These are phyloP conservation scores for Drosophila elegans DNA, from an alignment of 1,140 invertebrate genomes.

Conservation along the genomic window DNA sequence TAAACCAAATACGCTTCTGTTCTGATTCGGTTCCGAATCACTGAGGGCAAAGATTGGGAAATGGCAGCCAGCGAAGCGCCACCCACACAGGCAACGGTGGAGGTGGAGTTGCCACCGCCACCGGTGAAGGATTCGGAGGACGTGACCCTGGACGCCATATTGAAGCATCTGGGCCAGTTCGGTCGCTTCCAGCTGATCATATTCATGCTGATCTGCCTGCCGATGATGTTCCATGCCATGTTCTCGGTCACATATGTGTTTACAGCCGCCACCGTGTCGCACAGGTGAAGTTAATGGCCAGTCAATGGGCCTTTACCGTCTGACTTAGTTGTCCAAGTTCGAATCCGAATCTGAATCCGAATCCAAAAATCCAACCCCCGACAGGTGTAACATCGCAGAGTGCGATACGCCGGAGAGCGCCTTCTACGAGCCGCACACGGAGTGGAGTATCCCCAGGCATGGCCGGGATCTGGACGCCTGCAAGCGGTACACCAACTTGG, in stretches of 20 bases:
- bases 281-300: constrained; percentile 85
- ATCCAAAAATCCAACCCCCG: constrained; percentile 9
- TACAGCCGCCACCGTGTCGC: constrained; percentile 86
- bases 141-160: constrained; percentile 77
- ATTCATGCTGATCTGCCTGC: constrained; percentile 86
- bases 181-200: constrained; percentile 87
- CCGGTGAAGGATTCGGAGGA: constrained; percentile 65
- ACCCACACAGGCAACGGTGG: constrained; percentile 32
- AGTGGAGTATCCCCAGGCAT: constrained; percentile 85
- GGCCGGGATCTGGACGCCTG: constrained; percentile 85
- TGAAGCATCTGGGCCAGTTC: constrained; percentile 86
- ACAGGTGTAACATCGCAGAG: constrained; percentile 88
- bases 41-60: constrained; percentile 20
- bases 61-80: constrained; percentile 55
- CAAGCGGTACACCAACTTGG: constrained; percentile 76
- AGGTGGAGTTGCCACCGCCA: constrained; percentile 4
- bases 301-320: not conserved
- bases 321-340: not conserved
- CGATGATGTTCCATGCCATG: constrained; percentile 86
- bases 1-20: constrained; percentile 34
- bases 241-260: constrained; percentile 87
- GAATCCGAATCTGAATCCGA: not conserved
- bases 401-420: constrained; percentile 85
- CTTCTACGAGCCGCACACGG: constrained; percentile 86
- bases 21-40: constrained; percentile 13